Evolutionary conservation across 2,113 vertebrate genomes (phyloP), one percentile per base, ranked within the genome.

Genomic region (Rallus limicola): DNA sequence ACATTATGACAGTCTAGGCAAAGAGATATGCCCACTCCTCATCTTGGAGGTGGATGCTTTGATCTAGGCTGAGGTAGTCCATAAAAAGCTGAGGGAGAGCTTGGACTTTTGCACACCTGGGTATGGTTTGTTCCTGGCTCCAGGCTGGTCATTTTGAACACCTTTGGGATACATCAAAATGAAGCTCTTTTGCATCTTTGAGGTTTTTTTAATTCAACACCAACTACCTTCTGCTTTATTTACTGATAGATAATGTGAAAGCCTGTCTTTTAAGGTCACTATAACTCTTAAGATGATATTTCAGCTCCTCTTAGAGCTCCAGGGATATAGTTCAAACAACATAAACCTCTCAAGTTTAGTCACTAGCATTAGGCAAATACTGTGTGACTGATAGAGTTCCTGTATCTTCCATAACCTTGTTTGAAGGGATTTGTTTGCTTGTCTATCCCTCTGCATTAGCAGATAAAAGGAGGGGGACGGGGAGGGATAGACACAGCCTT

Each of bases 361-460:
- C 79, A 62, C 74, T 68, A 36, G 80, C 44, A 50, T 92, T 89
- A 92, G 33, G 77, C 82, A 93, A 93, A 95, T 86, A 71, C 25
- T 59, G 33, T n/a, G 63, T 89, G 83, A 83, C 59, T 67, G 80
- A 53, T 60, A 76, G 82, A 93, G 83, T 62, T 67, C 85, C 78
- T 96, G 1, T 78, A 63, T 94, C 91, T 95, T 80, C 63, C 55
- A 28, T 91, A 94, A 72, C 92, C 91, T 93, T 91, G 80, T 97
- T 95, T 87, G 75, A 93, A 93, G 75, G 92, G 71, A 91, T 97
- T 81, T 92, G 86, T 95, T 93, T 92, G 36, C 90, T 81, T 59
- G 16, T 79, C 81, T 92, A 16, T 90, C 86, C 78, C 74, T 48
- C 59, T 94, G 60, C 59, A 53, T 96, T 92, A 76, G 34, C 48